These are phyloP conservation scores for Cathartes aura DNA, from an alignment of 2,113 vertebrate species.

Conservation along the genomic window DNA sequence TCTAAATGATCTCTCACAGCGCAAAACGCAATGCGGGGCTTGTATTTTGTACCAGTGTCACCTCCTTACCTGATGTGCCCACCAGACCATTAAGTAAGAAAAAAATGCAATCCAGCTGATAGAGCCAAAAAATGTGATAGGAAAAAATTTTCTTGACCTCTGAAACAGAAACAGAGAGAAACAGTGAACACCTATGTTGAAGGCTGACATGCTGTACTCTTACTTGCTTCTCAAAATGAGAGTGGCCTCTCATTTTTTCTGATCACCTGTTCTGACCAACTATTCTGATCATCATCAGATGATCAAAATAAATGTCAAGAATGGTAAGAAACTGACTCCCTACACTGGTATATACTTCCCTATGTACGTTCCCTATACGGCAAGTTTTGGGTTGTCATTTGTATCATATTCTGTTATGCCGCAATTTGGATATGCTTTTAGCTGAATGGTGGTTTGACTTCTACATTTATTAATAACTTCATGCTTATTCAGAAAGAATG, in stretches of 20 bases:
- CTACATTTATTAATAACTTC: background rate
- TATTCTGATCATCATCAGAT: background rate
- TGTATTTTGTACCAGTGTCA: background rate
- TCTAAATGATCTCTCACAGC: background rate
- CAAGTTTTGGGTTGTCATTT: background rate
- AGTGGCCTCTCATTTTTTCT: background rate
- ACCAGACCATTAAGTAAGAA: conserved; percentile 99
- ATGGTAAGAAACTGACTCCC: background rate
- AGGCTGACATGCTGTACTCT: background rate
- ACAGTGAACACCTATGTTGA: background rate
- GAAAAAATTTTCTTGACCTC: conserved; percentile 87
- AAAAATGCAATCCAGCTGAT: conserved; percentile 94
- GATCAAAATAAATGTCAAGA: background rate
- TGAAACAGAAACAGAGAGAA: conserved; percentile 72
- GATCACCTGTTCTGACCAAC: background rate
- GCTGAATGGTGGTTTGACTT: background rate
- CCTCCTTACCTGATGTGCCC: conserved; percentile 95
- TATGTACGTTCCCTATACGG: too few species aligned
- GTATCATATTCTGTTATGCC: background rate
- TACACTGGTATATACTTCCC: background rate
- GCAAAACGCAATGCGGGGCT: background rate
- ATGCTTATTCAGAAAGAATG: background rate
- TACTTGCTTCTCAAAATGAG: background rate
- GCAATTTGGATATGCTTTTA: background rate
- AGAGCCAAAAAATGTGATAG: conserved; percentile 90